Evolutionary conservation across 2,113 vertebrate genomes (phyloP), one percentile per base, ranked within the genome.

Genomic region (Bos indicus): DNA sequence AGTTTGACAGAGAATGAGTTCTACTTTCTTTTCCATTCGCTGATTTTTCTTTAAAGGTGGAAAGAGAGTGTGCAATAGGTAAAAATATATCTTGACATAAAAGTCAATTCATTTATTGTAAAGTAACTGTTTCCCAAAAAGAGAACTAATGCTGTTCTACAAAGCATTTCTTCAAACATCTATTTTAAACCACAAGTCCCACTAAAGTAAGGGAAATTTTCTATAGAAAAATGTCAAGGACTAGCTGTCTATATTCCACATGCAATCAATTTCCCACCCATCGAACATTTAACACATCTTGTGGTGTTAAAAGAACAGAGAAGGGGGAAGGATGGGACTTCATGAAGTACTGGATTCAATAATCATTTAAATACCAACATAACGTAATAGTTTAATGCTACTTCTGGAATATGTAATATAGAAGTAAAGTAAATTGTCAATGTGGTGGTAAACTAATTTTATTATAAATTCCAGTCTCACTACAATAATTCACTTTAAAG

Each of bases 121-220:
- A 92, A 97, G 40, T 51, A 87, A 43, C 26, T 81, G 78, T 85
- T 90, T 85, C n/a, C 40, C 62, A 48, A 95, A 96, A 90, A 87
- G n/a, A 67, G 59, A 83, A n/a, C 19, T 80, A 80, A 74, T 86
- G 59, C 57, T 95, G 62, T 59, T 84, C 48, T 60, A 82, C 19
- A 90, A 88, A 84, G 48, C 62, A 64, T 88, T 96, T 97, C 67
- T 94, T 95, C 56, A 89, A 95, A 89, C 26, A 94, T 90, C 90
- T 88, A 64, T 94, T 95, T 96, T 80, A 95, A 97, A 87, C 36
- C 7, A 25, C 62, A 33, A 74, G 33, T 71, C 95, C 13, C 86
- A 60, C 26, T 84, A 43, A 89, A 88, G 19, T 12, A 91, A 95
- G 86, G 60, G 14, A 25, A 48, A 33, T 71, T 91, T 88, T 83